phyloP scores from a whole-genome alignment of 2,888 invertebrate species.

The Vanessa cardui region DNA sequence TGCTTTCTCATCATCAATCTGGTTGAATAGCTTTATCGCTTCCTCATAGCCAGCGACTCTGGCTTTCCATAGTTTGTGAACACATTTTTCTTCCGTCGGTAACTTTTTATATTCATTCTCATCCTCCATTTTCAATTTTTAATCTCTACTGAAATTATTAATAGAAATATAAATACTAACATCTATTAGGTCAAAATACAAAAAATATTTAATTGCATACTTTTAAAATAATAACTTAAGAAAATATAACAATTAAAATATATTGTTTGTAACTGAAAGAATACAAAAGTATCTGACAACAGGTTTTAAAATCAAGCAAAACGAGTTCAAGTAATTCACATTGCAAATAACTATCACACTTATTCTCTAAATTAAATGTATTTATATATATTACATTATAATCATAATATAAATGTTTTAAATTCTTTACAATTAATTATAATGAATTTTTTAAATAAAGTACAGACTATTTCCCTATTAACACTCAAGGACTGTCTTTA shows the following conservation, averaged over 20 bases:
- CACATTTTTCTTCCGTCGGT: slow-evolving; percentile 94
- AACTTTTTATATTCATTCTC: slow-evolving; percentile 94
- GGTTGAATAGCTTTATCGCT: slow-evolving; percentile 92
- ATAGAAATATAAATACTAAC: neutral
- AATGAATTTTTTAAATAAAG: neutral
- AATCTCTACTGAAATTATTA: slow-evolving; percentile 40
- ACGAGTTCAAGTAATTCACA: neutral
- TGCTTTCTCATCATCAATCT: slow-evolving; percentile 95
- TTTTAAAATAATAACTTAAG: too few species aligned
- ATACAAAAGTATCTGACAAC: neutral
- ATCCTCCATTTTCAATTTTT: slow-evolving; percentile 86
- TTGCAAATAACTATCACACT: neutral
- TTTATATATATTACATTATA: neutral
- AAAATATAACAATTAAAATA: too few species aligned
- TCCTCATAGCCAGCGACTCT: slow-evolving; percentile 97
- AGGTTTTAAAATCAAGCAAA: neutral
- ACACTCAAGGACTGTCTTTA: slow-evolving; percentile 9
- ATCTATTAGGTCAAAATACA: neutral
- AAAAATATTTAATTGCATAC: neutral
- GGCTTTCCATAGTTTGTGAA: slow-evolving; percentile 98
- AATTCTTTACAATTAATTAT: too few species aligned
- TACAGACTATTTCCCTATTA: slow-evolving; percentile 4
- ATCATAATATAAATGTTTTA: neutral
- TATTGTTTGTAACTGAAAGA: neutral
- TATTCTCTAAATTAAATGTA: neutral